Conservation (phyloP, 2,797 vertebrate species). For the Aeoliscus strigatus region DNA sequence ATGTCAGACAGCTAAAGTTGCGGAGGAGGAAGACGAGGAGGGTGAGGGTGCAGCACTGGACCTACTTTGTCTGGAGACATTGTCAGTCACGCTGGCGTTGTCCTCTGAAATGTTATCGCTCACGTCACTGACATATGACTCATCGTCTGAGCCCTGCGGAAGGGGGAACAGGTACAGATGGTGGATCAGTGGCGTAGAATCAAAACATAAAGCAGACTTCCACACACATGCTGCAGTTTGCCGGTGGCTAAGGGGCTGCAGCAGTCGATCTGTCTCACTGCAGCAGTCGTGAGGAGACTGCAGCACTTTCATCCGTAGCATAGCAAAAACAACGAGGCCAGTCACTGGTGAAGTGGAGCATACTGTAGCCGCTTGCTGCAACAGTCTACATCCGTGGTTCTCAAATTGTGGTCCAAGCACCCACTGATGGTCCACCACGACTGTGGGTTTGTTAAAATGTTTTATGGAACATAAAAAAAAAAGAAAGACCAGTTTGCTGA, state of each 20-base stretch:
- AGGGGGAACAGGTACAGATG: conserved; percentile 47
- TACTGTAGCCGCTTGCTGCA: conserved; percentile 12
- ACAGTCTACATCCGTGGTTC: conserved; percentile 12
- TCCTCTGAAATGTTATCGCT: conserved; percentile 99
- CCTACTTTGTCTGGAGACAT: conserved; percentile 95
- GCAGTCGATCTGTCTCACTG: conserved; percentile 56
- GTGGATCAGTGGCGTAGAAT: conserved; percentile 38
- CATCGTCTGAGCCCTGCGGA: conserved; percentile 96
- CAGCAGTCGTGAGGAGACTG: conserved; percentile 54
- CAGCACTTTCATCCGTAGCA: conserved; percentile 57
- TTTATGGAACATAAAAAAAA: no score
- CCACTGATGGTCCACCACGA: no score
- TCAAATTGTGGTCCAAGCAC: no score
- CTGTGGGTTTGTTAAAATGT: no score
- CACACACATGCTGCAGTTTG: conserved; percentile 42
- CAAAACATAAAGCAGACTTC: no score
- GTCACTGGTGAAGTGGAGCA: conserved; percentile 20
- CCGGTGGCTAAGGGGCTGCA: conserved; percentile 62
- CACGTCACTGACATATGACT: conserved; percentile 98
- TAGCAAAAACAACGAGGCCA: conserved; percentile 49
- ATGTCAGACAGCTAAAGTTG: not conserved
- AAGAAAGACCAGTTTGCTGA: no score
- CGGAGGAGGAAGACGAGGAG: no score
- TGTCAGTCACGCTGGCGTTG: conserved; percentile 97
- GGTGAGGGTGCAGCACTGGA: conserved; percentile 17